Percentiles rank a stretch among this genome's conserved stretches.
These are phyloP conservation scores for Nudaria mundana DNA, from an alignment of 2,888 invertebrate species.

Conservation along the genomic window DNA sequence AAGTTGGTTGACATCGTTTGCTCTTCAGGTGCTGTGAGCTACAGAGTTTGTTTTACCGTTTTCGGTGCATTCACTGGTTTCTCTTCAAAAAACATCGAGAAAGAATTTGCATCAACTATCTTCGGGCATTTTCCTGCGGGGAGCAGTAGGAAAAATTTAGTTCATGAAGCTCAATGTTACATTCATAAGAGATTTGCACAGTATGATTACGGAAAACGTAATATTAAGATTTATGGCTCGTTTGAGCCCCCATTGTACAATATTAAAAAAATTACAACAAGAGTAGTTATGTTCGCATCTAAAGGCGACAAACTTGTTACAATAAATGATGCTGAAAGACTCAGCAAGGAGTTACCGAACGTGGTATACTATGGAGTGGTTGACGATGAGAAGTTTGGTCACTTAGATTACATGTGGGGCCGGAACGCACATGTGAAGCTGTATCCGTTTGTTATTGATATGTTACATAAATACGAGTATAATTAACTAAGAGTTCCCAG, in stretches of 20 bases:
- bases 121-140: constrained; percentile 45
- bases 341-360: constrained; percentile 37
- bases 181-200: constrained; percentile 32
- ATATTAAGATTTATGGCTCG: constrained; percentile 36
- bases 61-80: constrained; percentile 27
- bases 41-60: constrained; percentile 32
- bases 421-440: constrained; percentile 21
- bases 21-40: constrained; percentile 23
- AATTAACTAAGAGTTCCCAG: too few relatives aligned
- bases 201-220: constrained; percentile 46
- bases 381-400: constrained; percentile 31
- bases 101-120: constrained; percentile 27
- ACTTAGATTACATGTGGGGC: constrained; percentile 49
- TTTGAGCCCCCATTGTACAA: constrained; percentile 42
- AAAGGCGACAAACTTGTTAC: constrained; percentile 43
- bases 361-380: constrained; percentile 30
- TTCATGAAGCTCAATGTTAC: constrained; percentile 42
- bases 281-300: constrained; percentile 35
- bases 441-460: constrained; percentile 26
- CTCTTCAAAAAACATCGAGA: constrained; percentile 34
- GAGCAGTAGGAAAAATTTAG: constrained; percentile 41
- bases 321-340: constrained; percentile 32
- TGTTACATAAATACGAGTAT: constrained; percentile 26
- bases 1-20: constrained; percentile 30
- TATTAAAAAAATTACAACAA: constrained; percentile 40